These are phyloP conservation scores for Gobio gobio DNA, from an alignment of 2,113 vertebrate species.

Conservation along the genomic window DNA sequence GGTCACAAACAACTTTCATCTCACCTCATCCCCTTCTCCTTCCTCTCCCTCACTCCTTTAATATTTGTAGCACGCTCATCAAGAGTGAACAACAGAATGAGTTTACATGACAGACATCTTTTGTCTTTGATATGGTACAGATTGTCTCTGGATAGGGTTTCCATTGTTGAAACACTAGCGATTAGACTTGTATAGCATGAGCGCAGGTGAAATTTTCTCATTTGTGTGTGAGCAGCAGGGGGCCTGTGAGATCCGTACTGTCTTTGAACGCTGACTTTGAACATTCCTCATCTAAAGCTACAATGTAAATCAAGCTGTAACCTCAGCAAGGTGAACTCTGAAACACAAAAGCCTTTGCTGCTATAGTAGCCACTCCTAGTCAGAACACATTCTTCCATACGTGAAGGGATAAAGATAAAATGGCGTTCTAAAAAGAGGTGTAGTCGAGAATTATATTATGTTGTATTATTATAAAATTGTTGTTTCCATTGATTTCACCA, in stretches of 20 bases:
- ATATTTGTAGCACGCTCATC: constrained; percentile 82
- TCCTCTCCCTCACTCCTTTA: constrained; percentile 78
- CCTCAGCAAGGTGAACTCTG: constrained; percentile 52
- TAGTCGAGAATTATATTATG: background rate
- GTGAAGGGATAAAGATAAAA: background rate
- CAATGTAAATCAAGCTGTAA: constrained; percentile 93
- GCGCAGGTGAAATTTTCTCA: constrained; percentile 93
- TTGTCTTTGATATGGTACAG: constrained; percentile 36
- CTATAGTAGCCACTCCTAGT: constrained; percentile 79
- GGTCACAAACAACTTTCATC: constrained; percentile 37
- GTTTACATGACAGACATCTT: constrained; percentile 38
- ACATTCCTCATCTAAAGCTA: constrained; percentile 90
- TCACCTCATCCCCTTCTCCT: background rate
- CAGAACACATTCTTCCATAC: constrained; percentile 62
- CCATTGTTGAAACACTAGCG: constrained; percentile 80
- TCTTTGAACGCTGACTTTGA: constrained; percentile 93
- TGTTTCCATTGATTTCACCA: background rate
- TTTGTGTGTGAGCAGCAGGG: constrained; percentile 90
- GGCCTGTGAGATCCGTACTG: constrained; percentile 90
- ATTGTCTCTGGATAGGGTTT: constrained; percentile 18
- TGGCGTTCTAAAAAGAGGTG: background rate
- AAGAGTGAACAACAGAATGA: constrained; percentile 25
- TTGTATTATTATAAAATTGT: background rate
- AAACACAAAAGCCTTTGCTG: constrained; percentile 53
- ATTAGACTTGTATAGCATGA: constrained; percentile 71